Evolutionary conservation across 2,113 vertebrate species (phyloP).

Genomic region (Peromyscus leucopus): DNA sequence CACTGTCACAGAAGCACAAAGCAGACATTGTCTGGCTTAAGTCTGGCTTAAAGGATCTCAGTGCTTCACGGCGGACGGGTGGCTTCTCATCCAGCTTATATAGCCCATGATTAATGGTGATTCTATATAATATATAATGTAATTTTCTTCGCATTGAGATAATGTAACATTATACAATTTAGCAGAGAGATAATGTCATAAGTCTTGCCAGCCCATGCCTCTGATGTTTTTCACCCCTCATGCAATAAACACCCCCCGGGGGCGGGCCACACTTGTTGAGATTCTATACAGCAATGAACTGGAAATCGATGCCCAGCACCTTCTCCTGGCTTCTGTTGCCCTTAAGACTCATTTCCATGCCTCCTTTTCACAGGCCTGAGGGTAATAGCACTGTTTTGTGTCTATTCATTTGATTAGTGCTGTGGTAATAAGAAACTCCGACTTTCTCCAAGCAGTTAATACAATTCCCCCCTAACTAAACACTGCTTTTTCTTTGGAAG

Average conservation of each 20-base stretch:
- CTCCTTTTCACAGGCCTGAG: not conserved
- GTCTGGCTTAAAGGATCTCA: conserved; percentile 15
- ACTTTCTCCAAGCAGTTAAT: not conserved
- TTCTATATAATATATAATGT: not conserved
- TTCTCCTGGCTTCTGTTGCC: not conserved
- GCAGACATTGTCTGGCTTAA: not conserved
- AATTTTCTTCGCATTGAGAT: conserved; percentile 29
- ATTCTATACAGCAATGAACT: not conserved
- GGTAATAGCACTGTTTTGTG: not conserved
- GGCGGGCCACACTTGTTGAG: not conserved
- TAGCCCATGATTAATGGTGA: not conserved
- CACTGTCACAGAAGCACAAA: not conserved
- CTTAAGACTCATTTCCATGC: not conserved
- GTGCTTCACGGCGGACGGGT: not conserved
- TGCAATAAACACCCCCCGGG: not conserved
- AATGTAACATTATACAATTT: not conserved
- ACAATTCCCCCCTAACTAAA: not conserved
- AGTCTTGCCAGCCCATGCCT: not conserved
- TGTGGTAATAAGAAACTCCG: not conserved
- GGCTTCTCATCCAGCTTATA: not conserved
- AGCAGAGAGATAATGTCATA: not conserved
- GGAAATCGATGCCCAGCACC: not conserved
- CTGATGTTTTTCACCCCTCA: not conserved
- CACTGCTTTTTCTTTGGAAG: not conserved
- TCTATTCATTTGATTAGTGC: not conserved